Conservation (phyloP, 1,140 invertebrate genomes). For the Mylabris phalerata region DNA sequence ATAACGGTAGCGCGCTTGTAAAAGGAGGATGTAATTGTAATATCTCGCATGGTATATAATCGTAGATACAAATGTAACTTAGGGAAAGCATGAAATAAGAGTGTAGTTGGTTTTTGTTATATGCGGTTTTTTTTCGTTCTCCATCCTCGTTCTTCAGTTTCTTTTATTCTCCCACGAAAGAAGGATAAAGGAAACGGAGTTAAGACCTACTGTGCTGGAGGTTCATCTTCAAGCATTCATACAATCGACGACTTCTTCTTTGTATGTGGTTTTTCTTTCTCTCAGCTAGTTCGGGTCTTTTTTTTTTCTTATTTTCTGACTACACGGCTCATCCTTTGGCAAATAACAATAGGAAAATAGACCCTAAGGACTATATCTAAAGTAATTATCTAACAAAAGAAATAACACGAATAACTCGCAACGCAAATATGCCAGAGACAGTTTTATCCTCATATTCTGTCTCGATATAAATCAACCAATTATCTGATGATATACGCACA, state of each 20-base stretch:
- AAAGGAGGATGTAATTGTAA: constrained; percentile 13
- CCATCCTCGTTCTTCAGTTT: no score
- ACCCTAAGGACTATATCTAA: constrained; percentile 13
- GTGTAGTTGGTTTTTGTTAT: constrained; percentile 9
- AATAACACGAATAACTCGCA: constrained; percentile 12
- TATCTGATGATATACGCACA: constrained; percentile 4
- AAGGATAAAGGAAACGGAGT: constrained; percentile 13
- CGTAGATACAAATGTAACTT: constrained; percentile 8
- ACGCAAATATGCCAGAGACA: constrained; percentile 11
- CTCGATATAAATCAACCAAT: constrained; percentile 10
- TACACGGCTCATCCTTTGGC: constrained; percentile 10
- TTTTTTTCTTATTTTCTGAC: constrained; percentile 9
- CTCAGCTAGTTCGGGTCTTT: no score
- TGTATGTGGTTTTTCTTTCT: not conserved
- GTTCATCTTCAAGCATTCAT: constrained; percentile 16
- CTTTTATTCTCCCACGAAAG: constrained; percentile 2
- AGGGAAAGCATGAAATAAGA: constrained; percentile 13
- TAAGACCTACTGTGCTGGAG: constrained; percentile 9
- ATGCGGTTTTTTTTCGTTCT: not conserved
- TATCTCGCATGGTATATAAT: constrained; percentile 11
- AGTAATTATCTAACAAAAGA: constrained; percentile 17
- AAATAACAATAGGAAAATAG: constrained; percentile 17
- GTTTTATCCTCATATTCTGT: constrained; percentile 12
- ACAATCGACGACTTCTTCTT: constrained; percentile 15
- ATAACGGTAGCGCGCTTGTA: constrained; percentile 1